Base-by-base conservation (phyloP, 1,140 invertebrate species). In the Drosophila obscura region DNA sequence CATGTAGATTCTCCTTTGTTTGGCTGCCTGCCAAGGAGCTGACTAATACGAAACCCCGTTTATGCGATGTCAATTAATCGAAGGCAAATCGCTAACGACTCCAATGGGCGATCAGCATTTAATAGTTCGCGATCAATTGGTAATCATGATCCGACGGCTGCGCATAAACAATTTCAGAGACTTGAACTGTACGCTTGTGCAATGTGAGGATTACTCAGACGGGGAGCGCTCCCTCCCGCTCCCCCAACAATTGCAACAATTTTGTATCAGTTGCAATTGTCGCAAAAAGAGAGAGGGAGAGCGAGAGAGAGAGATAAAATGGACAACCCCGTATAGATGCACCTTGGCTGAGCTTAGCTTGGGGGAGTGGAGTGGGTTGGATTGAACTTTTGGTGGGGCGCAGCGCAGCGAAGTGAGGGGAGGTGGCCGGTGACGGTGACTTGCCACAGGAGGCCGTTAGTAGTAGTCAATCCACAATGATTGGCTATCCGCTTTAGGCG, bases 1-100 rank as follows among this genome's bases (percentile, higher is more conserved):
- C 41, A 35, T 51, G 26, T 49, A 48, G 57, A 53, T 49, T 67
- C 69, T 84, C 73, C 65, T 80, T 80, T 66, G 58, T 71, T 71
- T 55, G 62, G 35, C 62, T 66, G 60, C 56, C 15, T 49, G 46
- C 22, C 35, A 46, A 71, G 67, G 68, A 72, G 66, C 67, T 72
- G 66, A 68, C 66, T 68, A 68, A 68, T 68, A 16, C 26, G 67
- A 58, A 35, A 71, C 67, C 68, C 52, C 16, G 45, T n/a, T 71
- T 58, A 58, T 66, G 58, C 61, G 61, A 51, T 66, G 11, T 52
- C 52, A 71, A 69, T 71, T 69, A 69, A 71, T 71, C 67, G 52
- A 26, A 35, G 57, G 46, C 13, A 71, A 69, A 35, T 39, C 11
- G 35, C 35, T 1, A 39, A 39, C 11, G 35, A 39, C 8, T 35